Conservation (phyloP, 2,888 invertebrate species). For the Ellobium chinense region DNA sequence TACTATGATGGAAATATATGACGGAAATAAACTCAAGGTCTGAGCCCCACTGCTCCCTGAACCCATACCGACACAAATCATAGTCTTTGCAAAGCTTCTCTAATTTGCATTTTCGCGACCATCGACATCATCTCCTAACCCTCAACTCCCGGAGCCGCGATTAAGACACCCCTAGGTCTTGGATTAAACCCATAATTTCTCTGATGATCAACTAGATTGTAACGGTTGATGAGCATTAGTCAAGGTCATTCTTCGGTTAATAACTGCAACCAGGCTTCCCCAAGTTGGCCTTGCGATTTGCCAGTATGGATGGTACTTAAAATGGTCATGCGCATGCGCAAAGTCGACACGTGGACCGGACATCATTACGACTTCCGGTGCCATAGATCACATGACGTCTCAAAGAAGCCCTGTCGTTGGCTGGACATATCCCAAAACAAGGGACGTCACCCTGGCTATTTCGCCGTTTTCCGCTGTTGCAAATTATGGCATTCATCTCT, state of each 20-base stretch:
- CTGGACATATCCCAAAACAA: not conserved
- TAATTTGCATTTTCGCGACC: too few species aligned
- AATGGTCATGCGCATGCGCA: not conserved
- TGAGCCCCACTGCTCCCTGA: too few species aligned
- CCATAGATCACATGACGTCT: not conserved
- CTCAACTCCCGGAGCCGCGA: too few species aligned
- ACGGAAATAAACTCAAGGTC: too few species aligned
- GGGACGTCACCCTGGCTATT: not conserved
- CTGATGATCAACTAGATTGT: not conserved
- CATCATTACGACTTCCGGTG: conserved; percentile 2
- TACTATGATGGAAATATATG: too few species aligned
- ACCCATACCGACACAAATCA: too few species aligned
- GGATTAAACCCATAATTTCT: not conserved
- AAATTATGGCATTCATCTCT: not conserved
- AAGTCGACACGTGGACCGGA: not conserved
- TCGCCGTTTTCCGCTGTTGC: not conserved
- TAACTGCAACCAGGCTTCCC: not conserved
- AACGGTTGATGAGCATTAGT: not conserved
- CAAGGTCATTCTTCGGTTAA: not conserved
- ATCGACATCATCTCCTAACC: too few species aligned
- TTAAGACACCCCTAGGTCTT: not conserved
- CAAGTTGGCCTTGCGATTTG: not conserved
- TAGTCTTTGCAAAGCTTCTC: too few species aligned
- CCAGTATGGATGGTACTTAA: not conserved
- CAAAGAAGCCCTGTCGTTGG: not conserved